Percentiles rank a stretch among this genome's conserved stretches.
Evolutionary conservation across 2,797 vertebrate genomes (phyloP).

Genomic region (Enoplosus armatus): DNA sequence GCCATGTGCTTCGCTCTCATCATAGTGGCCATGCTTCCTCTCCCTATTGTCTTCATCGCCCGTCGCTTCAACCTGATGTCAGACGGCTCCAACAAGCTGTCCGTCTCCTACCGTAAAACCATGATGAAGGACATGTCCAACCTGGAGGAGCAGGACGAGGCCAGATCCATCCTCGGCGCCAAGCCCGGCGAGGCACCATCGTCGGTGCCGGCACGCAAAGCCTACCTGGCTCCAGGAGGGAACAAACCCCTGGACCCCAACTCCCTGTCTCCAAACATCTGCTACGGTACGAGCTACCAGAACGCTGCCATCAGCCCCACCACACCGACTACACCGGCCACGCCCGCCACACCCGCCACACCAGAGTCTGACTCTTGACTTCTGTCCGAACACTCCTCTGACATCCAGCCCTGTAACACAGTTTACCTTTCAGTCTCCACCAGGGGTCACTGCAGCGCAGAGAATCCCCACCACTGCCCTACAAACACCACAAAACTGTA

Average conservation of each 20-base stretch:
- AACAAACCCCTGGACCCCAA: slow-evolving; percentile 87
- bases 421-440: slow-evolving; percentile 56
- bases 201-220: slow-evolving; percentile 85
- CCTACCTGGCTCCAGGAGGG: slow-evolving; percentile 89
- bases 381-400: slow-evolving; percentile 2
- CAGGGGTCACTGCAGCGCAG: slow-evolving; percentile 42
- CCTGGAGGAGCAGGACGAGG: slow-evolving; percentile 93
- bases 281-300: slow-evolving; percentile 92
- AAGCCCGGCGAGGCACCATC: slow-evolving; percentile 90
- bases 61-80: slow-evolving; percentile 92
- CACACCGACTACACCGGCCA: slow-evolving; percentile 72
- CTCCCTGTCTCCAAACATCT: slow-evolving; percentile 90
- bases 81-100: slow-evolving; percentile 94
- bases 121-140: slow-evolving; percentile 99
- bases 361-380: slow-evolving; percentile 93
- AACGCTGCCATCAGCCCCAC: slow-evolving; percentile 85
- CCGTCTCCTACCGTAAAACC: slow-evolving; percentile 94
- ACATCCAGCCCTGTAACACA: slow-evolving; percentile 34
- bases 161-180: slow-evolving; percentile 92
- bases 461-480: slow-evolving; percentile 41
- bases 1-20: slow-evolving; percentile 91
- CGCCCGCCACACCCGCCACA: slow-evolving; percentile 84
- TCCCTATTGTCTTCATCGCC: slow-evolving; percentile 92
- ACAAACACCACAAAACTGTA: slow-evolving; percentile 36
- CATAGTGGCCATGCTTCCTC: slow-evolving; percentile 89